Evolutionary conservation across 2,888 invertebrate genomes (phyloP).

Genomic region (Pegoplata infirma): DNA sequence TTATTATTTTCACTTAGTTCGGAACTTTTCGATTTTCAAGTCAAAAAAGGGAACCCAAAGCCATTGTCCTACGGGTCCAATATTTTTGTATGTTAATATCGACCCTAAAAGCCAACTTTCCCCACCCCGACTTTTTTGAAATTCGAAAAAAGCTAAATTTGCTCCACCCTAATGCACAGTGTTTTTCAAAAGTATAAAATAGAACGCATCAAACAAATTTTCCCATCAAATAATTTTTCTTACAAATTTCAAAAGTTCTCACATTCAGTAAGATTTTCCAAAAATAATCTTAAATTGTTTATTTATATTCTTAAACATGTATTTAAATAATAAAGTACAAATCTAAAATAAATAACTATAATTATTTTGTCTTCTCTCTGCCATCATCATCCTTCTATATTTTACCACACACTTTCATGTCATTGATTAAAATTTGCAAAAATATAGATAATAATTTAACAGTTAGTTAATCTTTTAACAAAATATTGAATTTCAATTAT

Average conservation of each 20-base stretch:
- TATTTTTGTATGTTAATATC: too few relatives aligned
- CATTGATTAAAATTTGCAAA: constrained; percentile 5
- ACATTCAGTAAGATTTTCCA: not conserved
- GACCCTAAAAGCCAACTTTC: too few relatives aligned
- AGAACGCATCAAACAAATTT: too few relatives aligned
- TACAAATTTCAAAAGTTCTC: not conserved
- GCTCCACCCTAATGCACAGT: too few relatives aligned
- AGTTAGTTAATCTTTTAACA: constrained; percentile 74
- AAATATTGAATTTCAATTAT: constrained; percentile 78
- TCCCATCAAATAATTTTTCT: not conserved
- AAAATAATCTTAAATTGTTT: constrained; percentile 3
- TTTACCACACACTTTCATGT: not conserved
- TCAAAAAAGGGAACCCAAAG: too few relatives aligned
- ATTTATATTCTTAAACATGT: constrained; percentile 42
- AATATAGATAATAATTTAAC: constrained; percentile 8
- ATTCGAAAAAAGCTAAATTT: too few relatives aligned
- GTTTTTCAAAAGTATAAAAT: too few relatives aligned
- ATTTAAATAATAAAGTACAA: constrained; percentile 9
- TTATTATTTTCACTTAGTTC: too few relatives aligned
- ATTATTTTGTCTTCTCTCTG: too few relatives aligned
- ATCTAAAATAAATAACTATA: constrained; percentile 30
- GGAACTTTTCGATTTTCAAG: too few relatives aligned
- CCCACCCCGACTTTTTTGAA: too few relatives aligned
- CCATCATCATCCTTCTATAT: not conserved
- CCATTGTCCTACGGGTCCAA: too few relatives aligned